These are phyloP conservation scores for Prochilodus magdalenae DNA, from an alignment of 2,113 vertebrate species.

Conservation along the genomic window DNA sequence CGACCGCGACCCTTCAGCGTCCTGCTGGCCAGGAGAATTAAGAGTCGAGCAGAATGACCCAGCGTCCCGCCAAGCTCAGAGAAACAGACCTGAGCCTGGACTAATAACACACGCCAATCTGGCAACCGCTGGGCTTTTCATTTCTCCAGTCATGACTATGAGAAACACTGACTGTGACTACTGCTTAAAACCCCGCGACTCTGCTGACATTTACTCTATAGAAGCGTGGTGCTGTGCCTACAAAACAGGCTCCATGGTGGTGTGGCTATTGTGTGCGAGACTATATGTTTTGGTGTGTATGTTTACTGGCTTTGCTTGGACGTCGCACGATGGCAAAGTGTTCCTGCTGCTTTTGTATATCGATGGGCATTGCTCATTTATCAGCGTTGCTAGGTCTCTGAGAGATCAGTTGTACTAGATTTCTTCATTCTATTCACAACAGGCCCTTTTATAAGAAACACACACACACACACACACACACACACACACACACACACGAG, in stretches of 20 bases:
- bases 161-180: slow-evolving; percentile 37
- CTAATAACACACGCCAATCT: slow-evolving; percentile 45
- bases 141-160: slow-evolving; percentile 24
- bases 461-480: not conserved
- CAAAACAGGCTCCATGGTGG: not conserved
- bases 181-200: slow-evolving; percentile 28
- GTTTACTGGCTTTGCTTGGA: not conserved
- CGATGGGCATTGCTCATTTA: not conserved
- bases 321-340: not conserved
- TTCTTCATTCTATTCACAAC: not conserved
- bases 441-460: not conserved
- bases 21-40: slow-evolving; percentile 60
- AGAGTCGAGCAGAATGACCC: slow-evolving; percentile 48
- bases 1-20: slow-evolving; percentile 50
- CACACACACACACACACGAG: not conserved
- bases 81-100: slow-evolving; percentile 25
- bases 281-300: not conserved
- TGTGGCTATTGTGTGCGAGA: not conserved
- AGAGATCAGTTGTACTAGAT: not conserved
- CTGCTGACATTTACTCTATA: slow-evolving; percentile 45
- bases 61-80: slow-evolving; percentile 19
- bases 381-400: not conserved
- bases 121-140: slow-evolving; percentile 52
- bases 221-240: slow-evolving; percentile 19
- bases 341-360: not conserved